phyloP scores from a whole-genome alignment of 2,113 vertebrate genomes.

The Pavo muticus region DNA sequence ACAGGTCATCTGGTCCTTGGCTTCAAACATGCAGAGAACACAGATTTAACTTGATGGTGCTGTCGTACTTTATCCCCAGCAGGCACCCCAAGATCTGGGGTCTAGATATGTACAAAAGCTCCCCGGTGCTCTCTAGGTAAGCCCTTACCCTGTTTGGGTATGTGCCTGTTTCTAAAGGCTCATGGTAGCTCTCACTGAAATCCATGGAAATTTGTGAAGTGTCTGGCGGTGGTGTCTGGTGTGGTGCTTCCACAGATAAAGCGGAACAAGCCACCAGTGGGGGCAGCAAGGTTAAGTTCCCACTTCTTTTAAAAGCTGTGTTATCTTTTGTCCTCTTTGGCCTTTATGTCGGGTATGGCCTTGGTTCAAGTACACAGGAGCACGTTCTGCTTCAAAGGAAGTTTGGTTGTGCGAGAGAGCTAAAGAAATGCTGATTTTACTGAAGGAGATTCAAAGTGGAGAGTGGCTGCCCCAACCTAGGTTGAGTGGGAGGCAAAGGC shows the following conservation, averaged over 20 bases:
- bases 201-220: rapidly evolving
- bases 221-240: no score
- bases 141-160: background rate
- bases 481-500: background rate
- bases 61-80: background rate
- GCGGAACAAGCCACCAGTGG: background rate
- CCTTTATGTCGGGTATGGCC: background rate
- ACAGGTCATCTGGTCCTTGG: background rate
- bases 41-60: background rate
- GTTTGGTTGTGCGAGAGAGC: background rate
- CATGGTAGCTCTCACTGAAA: background rate
- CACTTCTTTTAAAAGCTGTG: background rate
- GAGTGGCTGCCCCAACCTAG: no score
- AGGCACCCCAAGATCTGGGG: background rate
- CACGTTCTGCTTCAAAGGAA: background rate
- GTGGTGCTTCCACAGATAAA: background rate
- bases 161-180: background rate
- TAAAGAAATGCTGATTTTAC: background rate
- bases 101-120: background rate
- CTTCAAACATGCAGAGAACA: background rate
- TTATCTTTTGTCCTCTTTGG: background rate
- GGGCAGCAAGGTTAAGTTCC: background rate
- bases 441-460: background rate
- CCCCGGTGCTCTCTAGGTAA: background rate
- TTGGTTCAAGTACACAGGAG: background rate